Evolutionary conservation across 2,888 invertebrate genomes (phyloP), one percentile per base, ranked within the genome.

Genomic region (Platycheirus albimanus): DNA sequence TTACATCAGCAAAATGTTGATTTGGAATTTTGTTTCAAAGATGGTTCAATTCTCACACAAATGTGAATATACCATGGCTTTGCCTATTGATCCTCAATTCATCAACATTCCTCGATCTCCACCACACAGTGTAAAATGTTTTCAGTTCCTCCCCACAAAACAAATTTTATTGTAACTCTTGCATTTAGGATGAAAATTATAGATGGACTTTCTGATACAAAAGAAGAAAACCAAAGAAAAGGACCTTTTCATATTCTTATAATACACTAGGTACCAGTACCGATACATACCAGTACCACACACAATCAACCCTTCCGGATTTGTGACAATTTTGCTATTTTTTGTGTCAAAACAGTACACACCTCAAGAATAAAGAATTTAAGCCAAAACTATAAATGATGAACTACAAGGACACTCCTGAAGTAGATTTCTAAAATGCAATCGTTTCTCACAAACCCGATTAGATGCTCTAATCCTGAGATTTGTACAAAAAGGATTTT

Each of bases 281-380:
- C n/a, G n/a, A n/a, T n/a, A n/a, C n/a, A n/a, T n/a, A n/a, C n/a
- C n/a, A n/a, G n/a, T 28, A 33, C 38, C n/a, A 33, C 51, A 69
- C 30, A 74, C 61, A 77, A 77, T 63, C 81, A 83, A 83, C 83
- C 78, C 83, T 83, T 83, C 78, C 74, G 83, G 78, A 74, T 83
- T 83, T 78, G 49, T 49, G 43, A 64, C 69, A 58, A 80, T 69
- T 80, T 63, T 28, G 3, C 13, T 10, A 8, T 38, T 61, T 45
- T 72, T 43, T 83, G 51, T 78, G 69, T 64, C 81, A 83, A 77
- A 83, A 77, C 67, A 83, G 77, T 78, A 30, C 52, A 72, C 83
- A 69, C 78, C 78, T 75, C 30, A 19, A 38, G 15, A 20, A 33
- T 33, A 33, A 49, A 30, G 49, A 28, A 76, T 47, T 66, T 78